phyloP scores from a whole-genome alignment of 2,113 vertebrate species.

The Syrrhaptes paradoxus region DNA sequence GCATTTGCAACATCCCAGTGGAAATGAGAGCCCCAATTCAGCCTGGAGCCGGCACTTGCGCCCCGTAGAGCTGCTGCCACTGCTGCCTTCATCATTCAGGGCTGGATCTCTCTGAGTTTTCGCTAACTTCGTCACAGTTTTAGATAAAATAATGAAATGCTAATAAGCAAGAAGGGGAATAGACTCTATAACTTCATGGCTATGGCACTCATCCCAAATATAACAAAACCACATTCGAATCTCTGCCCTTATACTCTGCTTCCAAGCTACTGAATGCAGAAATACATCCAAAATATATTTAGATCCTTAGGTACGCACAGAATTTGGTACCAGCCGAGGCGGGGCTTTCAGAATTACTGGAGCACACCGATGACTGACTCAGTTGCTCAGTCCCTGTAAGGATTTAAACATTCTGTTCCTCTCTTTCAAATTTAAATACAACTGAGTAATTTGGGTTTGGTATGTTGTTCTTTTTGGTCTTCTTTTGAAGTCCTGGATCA shows the following conservation, averaged over 20 bases:
- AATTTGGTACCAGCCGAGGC: not conserved
- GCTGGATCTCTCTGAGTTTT: not conserved
- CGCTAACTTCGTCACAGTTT: not conserved
- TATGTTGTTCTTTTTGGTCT: not conserved
- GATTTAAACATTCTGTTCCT: not conserved
- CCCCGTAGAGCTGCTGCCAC: accelerated
- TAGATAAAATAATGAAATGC: not conserved
- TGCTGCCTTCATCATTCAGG: not conserved
- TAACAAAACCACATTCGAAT: not conserved
- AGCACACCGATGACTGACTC: not conserved
- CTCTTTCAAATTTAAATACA: not conserved
- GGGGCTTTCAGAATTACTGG: not conserved
- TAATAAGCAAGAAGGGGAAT: not conserved
- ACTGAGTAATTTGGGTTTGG: not conserved
- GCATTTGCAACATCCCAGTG: not conserved
- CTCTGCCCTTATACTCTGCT: not conserved
- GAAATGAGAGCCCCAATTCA: not conserved
- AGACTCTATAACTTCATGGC: not conserved
- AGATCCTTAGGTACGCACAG: not conserved
- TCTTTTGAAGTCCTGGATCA: not conserved
- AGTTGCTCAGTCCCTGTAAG: not conserved
- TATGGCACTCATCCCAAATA: not conserved
- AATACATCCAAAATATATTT: not conserved
- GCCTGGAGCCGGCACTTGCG: not conserved
- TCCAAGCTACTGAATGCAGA: not conserved